Evolutionary conservation across 2,797 vertebrate genomes (phyloP).

Genomic region (Acanthurus tractus): DNA sequence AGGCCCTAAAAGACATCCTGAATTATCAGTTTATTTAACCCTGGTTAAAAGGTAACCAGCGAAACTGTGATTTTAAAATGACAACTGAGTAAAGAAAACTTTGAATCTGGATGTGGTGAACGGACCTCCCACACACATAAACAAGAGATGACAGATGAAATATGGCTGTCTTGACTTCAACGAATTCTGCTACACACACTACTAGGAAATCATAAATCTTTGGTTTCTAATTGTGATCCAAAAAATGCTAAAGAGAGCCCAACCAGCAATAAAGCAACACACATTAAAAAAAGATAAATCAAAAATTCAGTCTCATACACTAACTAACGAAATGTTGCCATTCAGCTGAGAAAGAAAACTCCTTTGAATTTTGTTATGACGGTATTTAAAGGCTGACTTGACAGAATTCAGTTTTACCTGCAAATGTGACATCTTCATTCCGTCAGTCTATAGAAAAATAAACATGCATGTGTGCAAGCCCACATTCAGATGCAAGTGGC

Average conservation of each 20-base stretch:
- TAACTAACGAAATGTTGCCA: neutral
- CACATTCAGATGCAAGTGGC: constrained; percentile 4
- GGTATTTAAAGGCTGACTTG: neutral
- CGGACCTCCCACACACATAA: constrained; percentile 59
- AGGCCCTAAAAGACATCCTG: constrained; percentile 2
- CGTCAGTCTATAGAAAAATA: neutral
- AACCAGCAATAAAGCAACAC: constrained; percentile 42
- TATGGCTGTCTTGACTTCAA: constrained; percentile 25
- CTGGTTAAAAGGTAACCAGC: constrained; percentile 20
- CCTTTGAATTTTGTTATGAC: neutral
- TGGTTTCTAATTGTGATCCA: constrained; percentile 39
- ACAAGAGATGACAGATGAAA: constrained; percentile 54
- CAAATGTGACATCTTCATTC: neutral
- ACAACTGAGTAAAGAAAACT: constrained; percentile 40
- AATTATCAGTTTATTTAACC: constrained; percentile 22
- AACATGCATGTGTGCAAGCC: neutral
- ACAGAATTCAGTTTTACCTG: constrained; percentile 14
- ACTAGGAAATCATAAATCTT: constrained; percentile 61
- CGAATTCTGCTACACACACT: constrained; percentile 27
- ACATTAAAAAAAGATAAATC: constrained; percentile 3
- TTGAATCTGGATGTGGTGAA: constrained; percentile 42
- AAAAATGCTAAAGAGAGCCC: constrained; percentile 35
- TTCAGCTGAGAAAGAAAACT: neutral
- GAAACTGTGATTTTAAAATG: constrained; percentile 22
- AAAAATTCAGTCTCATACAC: constrained; percentile 5